These are phyloP conservation scores for Bradysia coprophila DNA, from an alignment of 1,140 invertebrate species.

Conservation along the genomic window DNA sequence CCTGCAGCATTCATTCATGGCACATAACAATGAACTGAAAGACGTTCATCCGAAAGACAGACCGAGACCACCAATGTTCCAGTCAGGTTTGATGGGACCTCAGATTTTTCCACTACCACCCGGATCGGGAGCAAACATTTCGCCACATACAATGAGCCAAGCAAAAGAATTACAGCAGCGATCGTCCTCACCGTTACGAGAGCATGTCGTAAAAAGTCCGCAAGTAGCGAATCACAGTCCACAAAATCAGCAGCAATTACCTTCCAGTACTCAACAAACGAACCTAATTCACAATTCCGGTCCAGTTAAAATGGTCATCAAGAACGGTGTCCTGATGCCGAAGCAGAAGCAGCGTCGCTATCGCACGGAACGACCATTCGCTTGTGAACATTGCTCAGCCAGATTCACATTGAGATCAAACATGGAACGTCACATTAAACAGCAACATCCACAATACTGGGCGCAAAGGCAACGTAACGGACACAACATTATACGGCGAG, in stretches of 20 bases:
- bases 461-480: conserved; percentile 42
- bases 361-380: conserved; percentile 76
- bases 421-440: conserved; percentile 86
- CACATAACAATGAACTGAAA: conserved; percentile 38
- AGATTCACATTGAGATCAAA: conserved; percentile 78
- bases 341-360: conserved; percentile 82
- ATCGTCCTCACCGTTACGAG: not conserved
- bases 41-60: conserved; percentile 44
- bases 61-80: conserved; percentile 41
- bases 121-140: not conserved
- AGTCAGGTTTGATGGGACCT: conserved; percentile 22
- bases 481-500: conserved; percentile 19
- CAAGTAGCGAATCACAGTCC: conserved; percentile 4
- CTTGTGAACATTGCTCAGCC: conserved; percentile 73
- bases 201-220: not conserved
- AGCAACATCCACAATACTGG: conserved; percentile 81
- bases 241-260: not conserved
- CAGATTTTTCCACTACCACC: conserved; percentile 2
- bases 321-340: conserved; percentile 72
- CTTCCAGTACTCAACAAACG: conserved; percentile 1
- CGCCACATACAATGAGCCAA: not conserved
- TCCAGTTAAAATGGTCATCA: conserved; percentile 74
- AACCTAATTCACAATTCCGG: conserved; percentile 24
- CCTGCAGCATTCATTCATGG: conserved; percentile 33
- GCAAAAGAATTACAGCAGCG: not conserved